Percentiles rank a stretch among this genome's conserved stretches.
Evolutionary conservation across 2,113 vertebrate genomes (phyloP).

Genomic region (Grantiella picta): DNA sequence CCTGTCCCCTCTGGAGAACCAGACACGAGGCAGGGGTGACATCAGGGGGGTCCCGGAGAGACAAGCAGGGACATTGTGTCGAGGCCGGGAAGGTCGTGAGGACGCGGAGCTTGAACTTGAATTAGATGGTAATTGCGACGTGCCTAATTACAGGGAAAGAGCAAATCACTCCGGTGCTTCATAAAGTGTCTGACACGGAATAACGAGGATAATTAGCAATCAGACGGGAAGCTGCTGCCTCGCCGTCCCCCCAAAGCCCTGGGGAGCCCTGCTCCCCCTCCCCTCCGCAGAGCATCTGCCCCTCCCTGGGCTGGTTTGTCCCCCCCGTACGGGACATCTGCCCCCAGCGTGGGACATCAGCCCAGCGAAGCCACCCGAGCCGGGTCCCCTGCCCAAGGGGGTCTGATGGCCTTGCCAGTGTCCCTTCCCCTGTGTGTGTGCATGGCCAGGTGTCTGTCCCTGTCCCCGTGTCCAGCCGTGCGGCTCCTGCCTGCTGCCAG

Average conservation of each 20-base stretch:
- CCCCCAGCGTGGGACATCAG: rapidly evolving
- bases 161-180: slow-evolving; percentile 55
- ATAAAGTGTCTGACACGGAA: slow-evolving; percentile 39
- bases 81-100: slow-evolving; percentile 35
- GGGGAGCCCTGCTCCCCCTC: background rate
- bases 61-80: background rate
- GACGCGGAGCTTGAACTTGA: slow-evolving; percentile 34
- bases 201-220: slow-evolving; percentile 64
- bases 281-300: background rate
- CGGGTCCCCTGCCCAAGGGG: background rate
- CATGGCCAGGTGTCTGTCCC: background rate
- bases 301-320: background rate
- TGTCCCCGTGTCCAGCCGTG: background rate
- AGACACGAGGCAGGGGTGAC: background rate
- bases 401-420: background rate
- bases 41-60: rapidly evolving
- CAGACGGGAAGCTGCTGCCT: slow-evolving; percentile 48
- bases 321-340: background rate
- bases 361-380: background rate
- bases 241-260: background rate
- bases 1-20: background rate
- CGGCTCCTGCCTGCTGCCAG: background rate
- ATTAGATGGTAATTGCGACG: slow-evolving; percentile 54
- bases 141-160: slow-evolving; percentile 61
- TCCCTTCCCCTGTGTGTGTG: rapidly evolving